phyloP scores from a whole-genome alignment of 2,888 invertebrate genomes.

The Dynastes maya region DNA sequence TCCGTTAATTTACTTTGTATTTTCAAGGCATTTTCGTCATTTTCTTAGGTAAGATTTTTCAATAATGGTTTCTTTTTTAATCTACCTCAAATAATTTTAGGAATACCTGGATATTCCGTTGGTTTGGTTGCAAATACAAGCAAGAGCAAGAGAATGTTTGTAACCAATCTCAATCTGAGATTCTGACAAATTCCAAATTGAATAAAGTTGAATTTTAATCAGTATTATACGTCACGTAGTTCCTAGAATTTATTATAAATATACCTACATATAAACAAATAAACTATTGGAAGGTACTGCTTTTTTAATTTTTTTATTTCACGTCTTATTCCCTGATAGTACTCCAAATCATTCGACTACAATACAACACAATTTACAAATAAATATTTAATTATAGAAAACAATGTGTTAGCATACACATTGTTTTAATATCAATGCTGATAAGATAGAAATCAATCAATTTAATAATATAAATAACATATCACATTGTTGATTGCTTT shows the following conservation, averaged over 20 bases:
- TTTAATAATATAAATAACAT: too few relatives aligned
- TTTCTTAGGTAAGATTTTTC: conserved; percentile 80
- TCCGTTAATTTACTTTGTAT: conserved; percentile 95
- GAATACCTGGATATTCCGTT: not conserved
- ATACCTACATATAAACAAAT: too few relatives aligned
- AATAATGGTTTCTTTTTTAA: not conserved
- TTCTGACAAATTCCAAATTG: conserved; percentile 12
- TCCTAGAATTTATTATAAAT: not conserved
- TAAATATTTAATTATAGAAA: too few relatives aligned
- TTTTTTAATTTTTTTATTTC: too few relatives aligned
- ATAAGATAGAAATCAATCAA: not conserved
- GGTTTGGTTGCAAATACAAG: not conserved
- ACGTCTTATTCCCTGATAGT: too few relatives aligned
- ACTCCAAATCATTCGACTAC: too few relatives aligned
- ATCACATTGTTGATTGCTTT: not conserved
- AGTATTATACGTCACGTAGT: not conserved
- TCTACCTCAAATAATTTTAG: not conserved
- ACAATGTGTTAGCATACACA: too few relatives aligned
- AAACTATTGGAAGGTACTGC: too few relatives aligned
- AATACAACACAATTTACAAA: too few relatives aligned
- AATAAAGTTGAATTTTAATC: conserved; percentile 22
- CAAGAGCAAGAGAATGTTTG: not conserved
- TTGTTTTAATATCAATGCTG: not conserved
- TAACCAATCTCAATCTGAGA: conserved; percentile 3
- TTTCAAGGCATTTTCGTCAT: conserved; percentile 91